These are phyloP conservation scores for Oligia latruncula DNA, from an alignment of 2,888 invertebrate genomes.

Conservation along the genomic window DNA sequence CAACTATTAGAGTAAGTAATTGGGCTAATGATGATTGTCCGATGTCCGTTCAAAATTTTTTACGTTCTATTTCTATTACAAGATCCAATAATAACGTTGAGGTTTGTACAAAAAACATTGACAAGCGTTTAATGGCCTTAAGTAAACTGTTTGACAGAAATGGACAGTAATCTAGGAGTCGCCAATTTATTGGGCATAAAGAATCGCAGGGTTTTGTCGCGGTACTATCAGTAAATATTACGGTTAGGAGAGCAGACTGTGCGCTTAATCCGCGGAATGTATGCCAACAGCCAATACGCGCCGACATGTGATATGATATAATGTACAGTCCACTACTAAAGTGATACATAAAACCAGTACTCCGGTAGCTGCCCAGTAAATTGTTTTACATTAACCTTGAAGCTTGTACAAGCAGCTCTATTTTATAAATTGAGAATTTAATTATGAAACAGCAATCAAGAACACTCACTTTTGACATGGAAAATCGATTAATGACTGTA, in stretches of 20 bases:
- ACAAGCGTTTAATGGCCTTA: constrained; percentile 66
- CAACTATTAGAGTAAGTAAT: constrained; percentile 63
- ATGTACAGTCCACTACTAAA: constrained; percentile 66
- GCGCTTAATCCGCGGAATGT: constrained; percentile 76
- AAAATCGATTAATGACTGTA: not conserved
- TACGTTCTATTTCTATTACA: constrained; percentile 55
- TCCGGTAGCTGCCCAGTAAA: constrained; percentile 35
- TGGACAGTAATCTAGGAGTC: constrained; percentile 68
- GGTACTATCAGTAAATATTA: constrained; percentile 75
- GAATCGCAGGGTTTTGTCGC: constrained; percentile 69
- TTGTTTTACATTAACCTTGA: constrained; percentile 55
- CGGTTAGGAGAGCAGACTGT: constrained; percentile 76
- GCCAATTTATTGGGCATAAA: constrained; percentile 71
- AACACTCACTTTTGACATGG: not conserved
- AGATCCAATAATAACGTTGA: constrained; percentile 64
- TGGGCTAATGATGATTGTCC: constrained; percentile 66
- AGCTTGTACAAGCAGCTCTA: constrained; percentile 16
- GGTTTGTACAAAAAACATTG: constrained; percentile 62
- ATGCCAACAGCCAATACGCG: constrained; percentile 74
- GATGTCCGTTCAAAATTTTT: constrained; percentile 58
- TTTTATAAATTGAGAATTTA: constrained; percentile 24
- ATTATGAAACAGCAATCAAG: not conserved
- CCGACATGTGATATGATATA: constrained; percentile 74
- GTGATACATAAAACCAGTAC: constrained; percentile 51
- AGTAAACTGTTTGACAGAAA: constrained; percentile 70